These are phyloP conservation scores for Araneus ventricosus DNA, from an alignment of 1,140 invertebrate species.

Conservation along the genomic window DNA sequence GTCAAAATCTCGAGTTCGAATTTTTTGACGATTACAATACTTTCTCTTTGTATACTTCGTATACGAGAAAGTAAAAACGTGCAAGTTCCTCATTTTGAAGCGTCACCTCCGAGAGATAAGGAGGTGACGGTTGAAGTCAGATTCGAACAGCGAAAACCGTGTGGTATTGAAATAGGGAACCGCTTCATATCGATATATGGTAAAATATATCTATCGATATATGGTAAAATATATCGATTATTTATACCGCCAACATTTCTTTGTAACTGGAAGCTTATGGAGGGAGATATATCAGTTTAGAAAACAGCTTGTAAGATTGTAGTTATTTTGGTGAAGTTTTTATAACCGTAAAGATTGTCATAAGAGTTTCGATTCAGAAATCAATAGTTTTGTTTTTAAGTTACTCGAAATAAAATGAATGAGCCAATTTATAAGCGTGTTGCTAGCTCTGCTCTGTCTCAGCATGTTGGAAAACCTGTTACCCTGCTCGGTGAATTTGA, in stretches of 20 bases:
- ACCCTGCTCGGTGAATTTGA: conserved; percentile 30
- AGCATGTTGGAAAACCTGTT: conserved; percentile 45
- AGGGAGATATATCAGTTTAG: not conserved
- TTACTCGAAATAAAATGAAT: not conserved
- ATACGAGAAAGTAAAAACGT: too few species aligned
- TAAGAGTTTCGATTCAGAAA: not conserved
- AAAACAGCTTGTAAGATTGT: not conserved
- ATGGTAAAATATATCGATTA: not conserved
- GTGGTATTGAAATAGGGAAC: not conserved
- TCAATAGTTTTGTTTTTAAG: not conserved
- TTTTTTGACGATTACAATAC: too few species aligned
- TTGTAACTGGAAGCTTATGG: not conserved
- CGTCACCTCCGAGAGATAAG: too few species aligned
- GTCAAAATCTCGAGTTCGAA: too few species aligned
- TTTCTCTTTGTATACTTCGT: too few species aligned
- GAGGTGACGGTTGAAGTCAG: too few species aligned
- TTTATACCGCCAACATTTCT: not conserved
- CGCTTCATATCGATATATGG: not conserved
- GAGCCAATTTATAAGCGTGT: conserved; percentile 7
- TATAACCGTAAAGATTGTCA: not conserved
- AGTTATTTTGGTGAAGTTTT: not conserved
- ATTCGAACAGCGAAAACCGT: too few species aligned
- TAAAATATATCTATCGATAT: not conserved
- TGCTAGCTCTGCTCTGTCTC: not conserved
- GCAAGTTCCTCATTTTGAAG: too few species aligned